A percentile compares a stretch with the other conserved stretches of the same genome.
Conservation (phyloP, 2,113 vertebrate species). For the Archocentrus centrarchus region DNA sequence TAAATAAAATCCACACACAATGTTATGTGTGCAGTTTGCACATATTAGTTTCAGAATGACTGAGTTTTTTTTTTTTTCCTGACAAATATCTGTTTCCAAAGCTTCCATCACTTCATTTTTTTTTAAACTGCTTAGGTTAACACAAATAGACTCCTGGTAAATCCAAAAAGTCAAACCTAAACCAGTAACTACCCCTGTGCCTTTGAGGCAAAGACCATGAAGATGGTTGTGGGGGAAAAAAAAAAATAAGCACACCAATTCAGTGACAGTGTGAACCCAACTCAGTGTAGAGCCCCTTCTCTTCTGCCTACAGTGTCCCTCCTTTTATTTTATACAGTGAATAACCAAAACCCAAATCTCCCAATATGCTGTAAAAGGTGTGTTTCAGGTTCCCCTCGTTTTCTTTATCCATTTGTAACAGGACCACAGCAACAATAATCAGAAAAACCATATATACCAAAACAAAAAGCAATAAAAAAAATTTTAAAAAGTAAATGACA, state of each 20-base stretch:
- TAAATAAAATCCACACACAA: neutral
- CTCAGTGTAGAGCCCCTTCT: neutral
- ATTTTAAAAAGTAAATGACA: conserved; percentile 72
- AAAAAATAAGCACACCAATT: neutral
- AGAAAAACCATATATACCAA: conserved; percentile 66
- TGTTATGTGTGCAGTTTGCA: neutral
- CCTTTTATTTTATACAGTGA: conserved; percentile 27
- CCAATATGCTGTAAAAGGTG: conserved; percentile 9
- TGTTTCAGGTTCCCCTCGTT: conserved; percentile 8
- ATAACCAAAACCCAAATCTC: conserved; percentile 15
- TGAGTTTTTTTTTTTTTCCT: neutral
- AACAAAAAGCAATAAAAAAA: neutral
- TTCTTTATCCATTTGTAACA: conserved; percentile 72
- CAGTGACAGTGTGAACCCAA: conserved; percentile 2
- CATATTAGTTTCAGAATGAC: conserved; percentile 19
- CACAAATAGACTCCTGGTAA: conserved; percentile 19
- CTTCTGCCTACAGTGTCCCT: neutral
- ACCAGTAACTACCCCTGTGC: neutral
- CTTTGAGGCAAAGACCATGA: conserved; percentile 24
- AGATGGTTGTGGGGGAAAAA: neutral
- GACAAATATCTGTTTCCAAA: neutral
- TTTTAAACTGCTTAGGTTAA: conserved; percentile 19
- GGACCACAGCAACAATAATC: conserved; percentile 81
- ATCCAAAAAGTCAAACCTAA: neutral
- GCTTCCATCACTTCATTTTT: conserved; percentile 6